These are phyloP conservation scores for Ormia ochracea DNA, from an alignment of 2,888 invertebrate species.

Conservation along the genomic window DNA sequence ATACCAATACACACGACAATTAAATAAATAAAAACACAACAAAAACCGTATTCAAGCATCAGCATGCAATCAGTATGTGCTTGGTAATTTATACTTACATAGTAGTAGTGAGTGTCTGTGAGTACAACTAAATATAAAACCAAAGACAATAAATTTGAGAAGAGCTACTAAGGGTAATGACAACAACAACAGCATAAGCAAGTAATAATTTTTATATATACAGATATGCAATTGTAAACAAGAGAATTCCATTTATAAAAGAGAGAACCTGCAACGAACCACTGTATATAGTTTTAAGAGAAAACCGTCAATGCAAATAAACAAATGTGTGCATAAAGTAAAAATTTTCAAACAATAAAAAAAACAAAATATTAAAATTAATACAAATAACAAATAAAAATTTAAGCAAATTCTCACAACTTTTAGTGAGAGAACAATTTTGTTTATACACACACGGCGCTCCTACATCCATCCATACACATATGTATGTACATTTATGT, in stretches of 20 bases:
- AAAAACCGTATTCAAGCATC: constrained; percentile 32
- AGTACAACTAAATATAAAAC: background rate
- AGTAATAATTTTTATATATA: background rate
- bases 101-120: constrained; percentile 25
- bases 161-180: constrained; percentile 39
- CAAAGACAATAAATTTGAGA: constrained; percentile 26
- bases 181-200: constrained; percentile 22
- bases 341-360: too few relatives aligned
- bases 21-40: constrained; percentile 28
- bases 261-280: too few relatives aligned
- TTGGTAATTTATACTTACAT: constrained; percentile 13
- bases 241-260: too few relatives aligned
- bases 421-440: constrained; percentile 18
- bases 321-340: too few relatives aligned
- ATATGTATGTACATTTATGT: too few relatives aligned
- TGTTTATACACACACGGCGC: background rate
- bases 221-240: too few relatives aligned
- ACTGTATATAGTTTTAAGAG: too few relatives aligned
- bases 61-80: constrained; percentile 16
- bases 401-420: background rate
- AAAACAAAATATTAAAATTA: background rate
- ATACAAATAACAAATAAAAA: background rate
- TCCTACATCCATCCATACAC: too few relatives aligned
- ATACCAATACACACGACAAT: constrained; percentile 45
- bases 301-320: too few relatives aligned